phyloP scores from a whole-genome alignment of 2,113 vertebrate species.

The Ornithorhynchus anatinus region DNA sequence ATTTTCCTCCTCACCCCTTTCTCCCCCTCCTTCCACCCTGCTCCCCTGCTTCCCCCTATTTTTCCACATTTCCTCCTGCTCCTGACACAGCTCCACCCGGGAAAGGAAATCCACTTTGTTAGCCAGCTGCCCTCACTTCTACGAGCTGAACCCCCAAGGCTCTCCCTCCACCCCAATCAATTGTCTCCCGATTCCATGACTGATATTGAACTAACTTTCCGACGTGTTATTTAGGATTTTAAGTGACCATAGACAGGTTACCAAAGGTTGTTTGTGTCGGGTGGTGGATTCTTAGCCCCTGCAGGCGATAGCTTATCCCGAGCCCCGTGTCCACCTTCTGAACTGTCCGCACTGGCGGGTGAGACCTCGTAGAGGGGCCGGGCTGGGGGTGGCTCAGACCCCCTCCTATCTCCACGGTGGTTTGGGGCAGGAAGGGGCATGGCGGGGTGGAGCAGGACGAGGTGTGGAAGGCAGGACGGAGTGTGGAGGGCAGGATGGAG shows the following conservation, averaged over 20 bases:
- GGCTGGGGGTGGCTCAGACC: too few species aligned
- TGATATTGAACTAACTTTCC: conserved; percentile 25
- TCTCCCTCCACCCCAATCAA: too few species aligned
- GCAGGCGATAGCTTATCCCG: neutral
- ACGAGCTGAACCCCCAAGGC: too few species aligned
- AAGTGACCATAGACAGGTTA: conserved; percentile 33
- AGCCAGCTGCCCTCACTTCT: neutral
- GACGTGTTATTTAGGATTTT: conserved; percentile 45
- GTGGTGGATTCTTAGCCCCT: neutral
- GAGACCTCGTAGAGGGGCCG: too few species aligned
- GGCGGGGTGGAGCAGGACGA: too few species aligned
- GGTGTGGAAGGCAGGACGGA: too few species aligned
- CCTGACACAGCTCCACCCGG: neutral
- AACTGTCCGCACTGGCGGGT: too few species aligned
- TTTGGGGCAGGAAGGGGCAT: too few species aligned
- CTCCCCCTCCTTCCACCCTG: neutral
- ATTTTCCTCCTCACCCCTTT: neutral
- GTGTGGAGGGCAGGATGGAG: too few species aligned
- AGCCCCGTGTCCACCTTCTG: too few species aligned
- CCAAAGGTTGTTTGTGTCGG: conserved; percentile 19
- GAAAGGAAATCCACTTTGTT: neutral
- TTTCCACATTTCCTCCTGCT: neutral
- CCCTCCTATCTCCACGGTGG: too few species aligned
- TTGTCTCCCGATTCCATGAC: neutral
- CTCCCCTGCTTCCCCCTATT: neutral